Evolutionary conservation across 23 tunicate species (phyloP).

Genomic region (Trididemnum clinides): DNA sequence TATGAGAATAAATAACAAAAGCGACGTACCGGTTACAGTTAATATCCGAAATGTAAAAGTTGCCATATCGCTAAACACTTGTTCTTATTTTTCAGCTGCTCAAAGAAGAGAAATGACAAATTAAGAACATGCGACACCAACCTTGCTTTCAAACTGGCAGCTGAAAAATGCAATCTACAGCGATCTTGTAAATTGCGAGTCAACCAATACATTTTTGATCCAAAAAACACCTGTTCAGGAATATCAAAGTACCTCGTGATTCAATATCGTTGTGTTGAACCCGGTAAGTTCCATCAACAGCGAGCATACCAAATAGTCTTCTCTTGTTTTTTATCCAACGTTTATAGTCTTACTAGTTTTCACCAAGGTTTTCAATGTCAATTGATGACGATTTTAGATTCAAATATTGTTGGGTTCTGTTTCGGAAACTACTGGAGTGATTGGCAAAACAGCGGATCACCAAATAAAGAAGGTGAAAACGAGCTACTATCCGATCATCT

Average conservation of each 20-base stretch:
- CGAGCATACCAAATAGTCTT: too few species aligned
- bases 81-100: neutral
- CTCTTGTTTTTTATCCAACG: too few species aligned
- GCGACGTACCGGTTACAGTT: too few species aligned
- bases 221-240: constrained; percentile 34
- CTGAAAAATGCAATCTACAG: constrained; percentile 19
- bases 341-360: too few species aligned
- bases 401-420: constrained; percentile 43
- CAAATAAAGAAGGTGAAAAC: constrained; percentile 5
- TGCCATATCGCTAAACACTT: too few species aligned
- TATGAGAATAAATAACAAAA: too few species aligned
- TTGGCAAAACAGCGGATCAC: constrained; percentile 30
- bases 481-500: constrained; percentile 37
- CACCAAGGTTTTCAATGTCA: too few species aligned
- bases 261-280: constrained; percentile 50
- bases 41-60: too few species aligned
- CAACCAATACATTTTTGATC: neutral
- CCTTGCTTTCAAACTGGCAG: neutral
- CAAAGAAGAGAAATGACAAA: neutral
- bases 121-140: neutral
- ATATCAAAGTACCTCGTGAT: constrained; percentile 28
- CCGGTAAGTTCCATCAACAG: constrained; percentile 16
- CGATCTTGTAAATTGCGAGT: constrained; percentile 25
- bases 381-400: too few species aligned
- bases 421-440: constrained; percentile 39